Percentiles rank a stretch among this genome's conserved stretches.
phyloP scores from a whole-genome alignment of 2,888 invertebrate species.

The Melanchra persicariae region DNA sequence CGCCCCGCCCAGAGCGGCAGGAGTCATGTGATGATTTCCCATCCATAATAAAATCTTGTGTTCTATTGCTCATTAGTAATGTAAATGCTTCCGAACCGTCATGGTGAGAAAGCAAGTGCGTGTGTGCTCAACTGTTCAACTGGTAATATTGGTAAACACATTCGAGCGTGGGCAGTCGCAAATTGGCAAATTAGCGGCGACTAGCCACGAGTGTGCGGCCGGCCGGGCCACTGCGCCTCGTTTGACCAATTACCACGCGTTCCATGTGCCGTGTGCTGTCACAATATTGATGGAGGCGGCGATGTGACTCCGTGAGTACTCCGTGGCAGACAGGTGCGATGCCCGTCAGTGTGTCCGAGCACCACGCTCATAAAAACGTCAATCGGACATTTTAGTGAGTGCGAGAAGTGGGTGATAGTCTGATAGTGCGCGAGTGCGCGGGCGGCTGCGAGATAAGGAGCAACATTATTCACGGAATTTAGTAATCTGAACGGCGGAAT shows the following conservation, averaged over 20 bases:
- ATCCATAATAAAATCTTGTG: too few relatives aligned
- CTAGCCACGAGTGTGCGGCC: not conserved
- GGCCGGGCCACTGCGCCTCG: not conserved
- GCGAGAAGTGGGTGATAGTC: not conserved
- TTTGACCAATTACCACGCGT: constrained; percentile 31
- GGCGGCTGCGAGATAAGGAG: not conserved
- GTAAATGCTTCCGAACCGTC: constrained; percentile 15
- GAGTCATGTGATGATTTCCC: too few relatives aligned
- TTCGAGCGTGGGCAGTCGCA: constrained; percentile 5
- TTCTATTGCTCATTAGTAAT: constrained; percentile 10
- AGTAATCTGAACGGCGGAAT: constrained; percentile 5
- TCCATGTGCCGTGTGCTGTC: constrained; percentile 23
- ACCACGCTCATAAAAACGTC: not conserved
- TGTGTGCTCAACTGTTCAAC: constrained; percentile 1
- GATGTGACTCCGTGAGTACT: constrained; percentile 19
- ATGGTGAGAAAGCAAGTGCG: constrained; percentile 3
- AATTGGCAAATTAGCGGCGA: constrained; percentile 16
- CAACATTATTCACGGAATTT: constrained; percentile 17
- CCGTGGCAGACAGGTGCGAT: not conserved
- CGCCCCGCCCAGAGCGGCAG: too few relatives aligned
- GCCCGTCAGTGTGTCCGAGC: not conserved
- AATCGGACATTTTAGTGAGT: not conserved
- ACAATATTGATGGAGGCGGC: constrained; percentile 35
- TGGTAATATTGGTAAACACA: constrained; percentile 25
- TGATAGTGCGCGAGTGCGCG: too few relatives aligned